Percentiles rank a stretch among this genome's conserved stretches.
These are phyloP conservation scores for Lagorchestes hirsutus DNA, from an alignment of 2,797 vertebrate genomes.

Conservation along the genomic window DNA sequence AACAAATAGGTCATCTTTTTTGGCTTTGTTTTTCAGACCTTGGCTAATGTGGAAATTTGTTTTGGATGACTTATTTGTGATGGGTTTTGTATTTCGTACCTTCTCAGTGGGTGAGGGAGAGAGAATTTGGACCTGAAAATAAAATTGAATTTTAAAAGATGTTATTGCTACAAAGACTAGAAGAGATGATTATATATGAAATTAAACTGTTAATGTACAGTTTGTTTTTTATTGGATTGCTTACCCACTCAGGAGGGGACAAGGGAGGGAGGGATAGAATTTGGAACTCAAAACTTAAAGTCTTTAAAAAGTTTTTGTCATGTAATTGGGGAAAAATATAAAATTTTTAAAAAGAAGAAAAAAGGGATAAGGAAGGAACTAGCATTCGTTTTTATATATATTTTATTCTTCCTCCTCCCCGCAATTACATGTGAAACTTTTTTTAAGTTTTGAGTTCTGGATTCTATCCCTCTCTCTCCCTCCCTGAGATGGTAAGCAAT, in stretches of 20 bases:
- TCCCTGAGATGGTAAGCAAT: too few relatives aligned
- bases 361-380: not conserved
- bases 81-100: not conserved
- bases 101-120: not conserved
- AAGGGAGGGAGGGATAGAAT: not conserved
- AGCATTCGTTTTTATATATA: not conserved
- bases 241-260: not conserved
- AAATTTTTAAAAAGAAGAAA: not conserved
- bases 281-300: not conserved
- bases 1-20: not conserved
- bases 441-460: too few relatives aligned
- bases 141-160: not conserved
- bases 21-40: not conserved
- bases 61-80: not conserved
- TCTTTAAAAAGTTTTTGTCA: not conserved
- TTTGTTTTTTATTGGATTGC: not conserved
- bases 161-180: not conserved
- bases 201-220: not conserved
- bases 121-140: not conserved
- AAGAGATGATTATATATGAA: not conserved
- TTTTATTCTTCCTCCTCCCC: too few relatives aligned
- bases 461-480: too few relatives aligned
- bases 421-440: too few relatives aligned
- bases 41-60: not conserved
- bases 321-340: not conserved